phyloP scores from a whole-genome alignment of 2,888 invertebrate species.

The Drosophila bunnanda region DNA sequence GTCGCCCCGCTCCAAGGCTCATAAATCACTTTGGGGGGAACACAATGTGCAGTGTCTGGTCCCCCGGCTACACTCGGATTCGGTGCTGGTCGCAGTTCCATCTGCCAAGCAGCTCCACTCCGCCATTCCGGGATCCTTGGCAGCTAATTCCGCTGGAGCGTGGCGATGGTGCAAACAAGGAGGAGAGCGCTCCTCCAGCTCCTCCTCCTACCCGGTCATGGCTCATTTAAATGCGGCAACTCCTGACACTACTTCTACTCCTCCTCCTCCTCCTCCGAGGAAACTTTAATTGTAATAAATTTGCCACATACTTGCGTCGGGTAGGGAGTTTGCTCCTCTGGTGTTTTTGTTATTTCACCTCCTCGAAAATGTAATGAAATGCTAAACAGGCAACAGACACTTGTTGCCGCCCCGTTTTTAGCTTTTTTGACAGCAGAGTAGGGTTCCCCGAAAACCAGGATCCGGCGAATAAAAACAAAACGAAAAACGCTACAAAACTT shows the following conservation, averaged over 20 bases:
- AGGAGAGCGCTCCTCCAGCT: conserved; percentile 1
- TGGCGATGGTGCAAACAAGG: conserved; percentile 46
- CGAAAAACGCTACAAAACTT: background rate
- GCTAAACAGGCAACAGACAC: conserved; percentile 54
- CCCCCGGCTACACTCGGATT: conserved; percentile 30
- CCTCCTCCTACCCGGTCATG: conserved; percentile 46
- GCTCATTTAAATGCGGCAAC: conserved; percentile 69
- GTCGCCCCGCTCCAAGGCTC: conserved; percentile 68
- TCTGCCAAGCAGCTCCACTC: conserved; percentile 26
- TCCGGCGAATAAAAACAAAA: background rate
- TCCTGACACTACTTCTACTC: conserved; percentile 26
- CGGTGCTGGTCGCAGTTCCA: conserved; percentile 21
- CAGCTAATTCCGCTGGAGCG: conserved; percentile 54
- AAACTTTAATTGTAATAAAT: conserved; percentile 78
- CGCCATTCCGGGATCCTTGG: conserved; percentile 27
- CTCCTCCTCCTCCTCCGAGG: conserved; percentile 18
- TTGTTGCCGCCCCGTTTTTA: conserved; percentile 46
- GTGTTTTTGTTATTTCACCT: conserved; percentile 18
- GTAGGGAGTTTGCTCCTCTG: background rate
- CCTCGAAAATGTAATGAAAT: conserved; percentile 44
- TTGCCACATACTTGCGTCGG: conserved; percentile 51
- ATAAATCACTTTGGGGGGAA: conserved; percentile 74
- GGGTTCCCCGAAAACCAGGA: conserved; percentile 14
- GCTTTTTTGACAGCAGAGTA: conserved; percentile 13
- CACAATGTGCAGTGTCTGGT: conserved; percentile 64